Evolutionary conservation across 1,140 invertebrate genomes (phyloP).

Genomic region (Globodera rostochiensis): DNA sequence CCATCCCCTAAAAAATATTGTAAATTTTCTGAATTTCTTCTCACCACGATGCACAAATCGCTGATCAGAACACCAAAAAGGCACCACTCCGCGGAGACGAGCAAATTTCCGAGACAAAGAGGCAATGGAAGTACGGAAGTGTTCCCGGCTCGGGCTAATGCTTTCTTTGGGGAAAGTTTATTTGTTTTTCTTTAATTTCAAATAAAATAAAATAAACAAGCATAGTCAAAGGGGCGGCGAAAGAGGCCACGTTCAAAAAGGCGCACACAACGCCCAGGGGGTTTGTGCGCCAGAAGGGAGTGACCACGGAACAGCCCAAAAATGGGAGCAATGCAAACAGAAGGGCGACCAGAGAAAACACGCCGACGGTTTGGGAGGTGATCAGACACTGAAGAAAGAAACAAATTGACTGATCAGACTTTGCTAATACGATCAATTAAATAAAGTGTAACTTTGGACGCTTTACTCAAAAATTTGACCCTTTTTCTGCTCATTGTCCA

Average conservation of each 20-base stretch:
- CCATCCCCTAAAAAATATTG: no score
- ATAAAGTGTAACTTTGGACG: background rate
- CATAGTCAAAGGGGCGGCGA: background rate
- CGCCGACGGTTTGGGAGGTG: background rate
- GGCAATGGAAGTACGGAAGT: constrained; percentile 1
- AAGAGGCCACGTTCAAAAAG: background rate
- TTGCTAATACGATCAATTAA: background rate
- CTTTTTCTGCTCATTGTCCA: constrained; percentile 2
- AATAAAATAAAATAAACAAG: background rate
- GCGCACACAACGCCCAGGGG: background rate
- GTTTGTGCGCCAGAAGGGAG: constrained; percentile 1
- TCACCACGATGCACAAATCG: background rate
- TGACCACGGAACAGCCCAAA: background rate
- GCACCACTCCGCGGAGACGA: background rate
- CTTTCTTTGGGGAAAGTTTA: background rate
- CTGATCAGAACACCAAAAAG: background rate
- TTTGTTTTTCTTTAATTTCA: background rate
- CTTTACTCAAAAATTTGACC: background rate
- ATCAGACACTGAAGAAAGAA: background rate
- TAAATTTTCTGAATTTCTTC: background rate
- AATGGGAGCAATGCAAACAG: background rate
- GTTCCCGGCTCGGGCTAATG: background rate
- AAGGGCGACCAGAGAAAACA: background rate
- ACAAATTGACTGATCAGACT: background rate
- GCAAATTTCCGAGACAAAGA: background rate